Evolutionary conservation across 2,113 vertebrate genomes (phyloP).

Genomic region (mouse (Mus musculus)): GRCm39 chr9:105559501-105560000

Average conservation of each 20-base stretch:
- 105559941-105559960: background rate
- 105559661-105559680: background rate
- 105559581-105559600: background rate
- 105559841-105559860: background rate
- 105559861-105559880: background rate
- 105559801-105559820: background rate
- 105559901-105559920: background rate
- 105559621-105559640: background rate
- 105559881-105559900: background rate
- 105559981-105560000: background rate
- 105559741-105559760: background rate
- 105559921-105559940: background rate
- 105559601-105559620: conserved; percentile 1
- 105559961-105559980: background rate
- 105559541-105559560: background rate
- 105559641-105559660: background rate
- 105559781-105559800: background rate
- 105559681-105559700: background rate
- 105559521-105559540: background rate
- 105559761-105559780: background rate
- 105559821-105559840: background rate
- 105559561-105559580: background rate
- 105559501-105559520: conserved; percentile 97
- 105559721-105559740: background rate
- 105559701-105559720: background rate